phyloP scores from a whole-genome alignment of 2,888 invertebrate genomes.

The Melanophora roralis region DNA sequence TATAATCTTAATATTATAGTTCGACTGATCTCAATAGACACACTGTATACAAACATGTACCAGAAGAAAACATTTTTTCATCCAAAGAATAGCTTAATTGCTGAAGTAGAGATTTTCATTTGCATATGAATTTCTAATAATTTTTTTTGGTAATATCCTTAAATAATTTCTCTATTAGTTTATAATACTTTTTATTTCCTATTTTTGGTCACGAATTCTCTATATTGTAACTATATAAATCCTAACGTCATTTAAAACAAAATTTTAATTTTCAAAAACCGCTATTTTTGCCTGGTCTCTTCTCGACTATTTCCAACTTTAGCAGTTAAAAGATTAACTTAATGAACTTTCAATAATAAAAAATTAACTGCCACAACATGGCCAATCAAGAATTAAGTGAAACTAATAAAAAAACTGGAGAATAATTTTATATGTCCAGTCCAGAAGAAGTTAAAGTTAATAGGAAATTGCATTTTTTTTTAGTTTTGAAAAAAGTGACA shows the following conservation, averaged over 20 bases:
- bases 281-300: neutral
- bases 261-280: conserved; percentile 21
- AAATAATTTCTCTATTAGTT: neutral
- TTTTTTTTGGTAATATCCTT: no score
- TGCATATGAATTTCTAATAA: no score
- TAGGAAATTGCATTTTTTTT: neutral
- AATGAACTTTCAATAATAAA: conserved; percentile 16
- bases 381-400: conserved; percentile 4
- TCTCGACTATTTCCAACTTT: conserved; percentile 12
- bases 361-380: conserved; percentile 41
- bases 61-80: no score
- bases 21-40: no score
- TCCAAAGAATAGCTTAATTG: no score
- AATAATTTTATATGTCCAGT: neutral
- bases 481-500: conserved; percentile 55
- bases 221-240: conserved; percentile 45
- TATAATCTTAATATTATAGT: no score
- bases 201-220: conserved; percentile 44
- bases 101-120: no score
- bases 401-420: neutral
- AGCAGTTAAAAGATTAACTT: conserved; percentile 13
- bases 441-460: neutral
- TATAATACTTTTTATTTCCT: neutral
- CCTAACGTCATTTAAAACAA: conserved; percentile 40
- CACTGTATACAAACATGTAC: no score